These are phyloP conservation scores for Eurosta solidaginis DNA, from an alignment of 1,140 invertebrate genomes.

Conservation along the genomic window DNA sequence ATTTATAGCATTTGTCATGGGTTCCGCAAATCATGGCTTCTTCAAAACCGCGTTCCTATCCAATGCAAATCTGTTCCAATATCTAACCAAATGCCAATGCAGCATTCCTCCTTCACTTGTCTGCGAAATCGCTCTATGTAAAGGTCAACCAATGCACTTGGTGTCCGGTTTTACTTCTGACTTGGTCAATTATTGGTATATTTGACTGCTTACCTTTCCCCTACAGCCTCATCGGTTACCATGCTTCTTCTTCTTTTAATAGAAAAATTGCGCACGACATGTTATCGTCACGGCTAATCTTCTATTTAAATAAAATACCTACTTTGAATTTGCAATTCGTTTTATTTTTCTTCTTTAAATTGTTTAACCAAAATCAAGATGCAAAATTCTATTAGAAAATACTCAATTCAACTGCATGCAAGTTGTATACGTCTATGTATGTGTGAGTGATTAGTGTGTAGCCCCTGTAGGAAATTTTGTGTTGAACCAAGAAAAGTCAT, in stretches of 20 bases:
- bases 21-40: no score
- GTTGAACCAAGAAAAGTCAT: no score
- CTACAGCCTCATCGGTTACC: background rate
- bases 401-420: background rate
- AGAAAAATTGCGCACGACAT: background rate
- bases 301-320: background rate
- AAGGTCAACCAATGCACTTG: no score
- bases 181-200: background rate
- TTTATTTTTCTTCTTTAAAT: background rate
- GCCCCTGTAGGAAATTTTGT: no score
- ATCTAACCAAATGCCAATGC: background rate
- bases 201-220: background rate
- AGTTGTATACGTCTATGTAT: no score
- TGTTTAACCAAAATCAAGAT: background rate
- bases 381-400: background rate
- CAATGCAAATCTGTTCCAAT: no score
- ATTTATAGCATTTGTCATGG: no score
- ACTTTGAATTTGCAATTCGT: background rate
- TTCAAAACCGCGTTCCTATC: no score
- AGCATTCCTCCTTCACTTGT: background rate
- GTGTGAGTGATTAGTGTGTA: no score
- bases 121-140: no score
- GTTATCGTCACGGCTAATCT: constrained; percentile 8
- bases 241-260: background rate
- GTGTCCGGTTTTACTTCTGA: no score